These are phyloP conservation scores for Phragmatobia fuliginosa DNA, from an alignment of 2,888 invertebrate species.

Conservation along the genomic window DNA sequence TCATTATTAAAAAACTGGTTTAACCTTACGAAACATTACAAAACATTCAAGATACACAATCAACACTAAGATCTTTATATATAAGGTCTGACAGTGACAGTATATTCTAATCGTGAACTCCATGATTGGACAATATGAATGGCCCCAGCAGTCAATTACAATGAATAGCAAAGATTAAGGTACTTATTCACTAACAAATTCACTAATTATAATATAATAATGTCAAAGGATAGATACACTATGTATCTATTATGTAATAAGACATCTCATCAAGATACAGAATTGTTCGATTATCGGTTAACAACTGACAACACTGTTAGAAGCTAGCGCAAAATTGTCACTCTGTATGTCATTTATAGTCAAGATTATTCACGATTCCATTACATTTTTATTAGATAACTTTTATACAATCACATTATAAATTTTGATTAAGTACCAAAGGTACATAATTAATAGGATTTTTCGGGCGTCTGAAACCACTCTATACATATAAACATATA, in stretches of 20 bases:
- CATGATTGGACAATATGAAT: constrained; percentile 20
- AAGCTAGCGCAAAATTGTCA: constrained; percentile 51
- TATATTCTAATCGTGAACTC: constrained; percentile 6
- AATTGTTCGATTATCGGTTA: background rate
- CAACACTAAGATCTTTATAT: constrained; percentile 12
- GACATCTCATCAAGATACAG: constrained; percentile 27
- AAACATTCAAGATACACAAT: constrained; percentile 13
- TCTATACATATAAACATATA: constrained; percentile 67
- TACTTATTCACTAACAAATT: constrained; percentile 22
- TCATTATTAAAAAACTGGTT: constrained; percentile 20
- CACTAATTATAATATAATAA: constrained; percentile 17
- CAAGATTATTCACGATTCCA: constrained; percentile 46
- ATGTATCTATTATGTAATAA: constrained; percentile 5
- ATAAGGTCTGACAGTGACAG: constrained; percentile 5
- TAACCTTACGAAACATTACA: constrained; percentile 10
- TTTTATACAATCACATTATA: constrained; percentile 57
- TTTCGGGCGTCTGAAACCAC: constrained; percentile 76
- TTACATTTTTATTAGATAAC: constrained; percentile 47
- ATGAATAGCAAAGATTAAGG: constrained; percentile 18
- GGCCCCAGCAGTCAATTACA: constrained; percentile 21
- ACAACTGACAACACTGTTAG: constrained; percentile 38
- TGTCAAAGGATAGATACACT: constrained; percentile 25
- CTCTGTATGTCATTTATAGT: constrained; percentile 47
- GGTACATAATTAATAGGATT: constrained; percentile 66
- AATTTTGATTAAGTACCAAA: constrained; percentile 67